These are phyloP conservation scores for Sapayoa aenigma DNA, from an alignment of 2,113 vertebrate species.

Conservation along the genomic window DNA sequence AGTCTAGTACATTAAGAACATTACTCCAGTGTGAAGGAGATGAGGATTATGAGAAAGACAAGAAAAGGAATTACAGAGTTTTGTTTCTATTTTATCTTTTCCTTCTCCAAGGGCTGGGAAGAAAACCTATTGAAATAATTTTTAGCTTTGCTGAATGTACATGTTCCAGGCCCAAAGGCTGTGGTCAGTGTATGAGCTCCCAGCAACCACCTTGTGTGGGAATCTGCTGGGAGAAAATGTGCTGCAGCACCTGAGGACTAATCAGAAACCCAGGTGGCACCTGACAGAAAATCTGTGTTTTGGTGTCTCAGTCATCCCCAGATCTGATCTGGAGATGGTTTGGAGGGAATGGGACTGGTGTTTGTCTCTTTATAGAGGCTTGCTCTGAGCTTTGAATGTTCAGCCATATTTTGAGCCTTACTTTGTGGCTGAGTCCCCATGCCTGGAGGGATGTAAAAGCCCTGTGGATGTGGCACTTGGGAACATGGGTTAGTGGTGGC, in stretches of 20 bases:
- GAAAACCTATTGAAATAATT: neutral
- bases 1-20: neutral
- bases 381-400: accelerated
- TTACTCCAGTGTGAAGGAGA: neutral
- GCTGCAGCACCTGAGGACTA: neutral
- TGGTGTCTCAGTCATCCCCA: neutral
- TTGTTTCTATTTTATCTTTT: neutral
- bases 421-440: neutral
- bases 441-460: neutral
- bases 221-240: neutral
- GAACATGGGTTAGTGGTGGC: neutral
- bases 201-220: neutral
- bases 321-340: accelerated
- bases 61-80: neutral
- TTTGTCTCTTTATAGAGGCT: accelerated
- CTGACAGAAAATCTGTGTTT: neutral
- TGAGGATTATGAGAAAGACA: neutral
- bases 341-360: accelerated
- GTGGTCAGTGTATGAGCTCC: neutral
- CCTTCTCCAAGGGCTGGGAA: neutral
- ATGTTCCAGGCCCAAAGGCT: neutral
- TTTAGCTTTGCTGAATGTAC: neutral
- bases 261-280: neutral
- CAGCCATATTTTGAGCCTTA: accelerated
- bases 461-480: neutral